Percentiles rank a stretch among this genome's conserved stretches.
Conservation (phyloP, 2,797 vertebrate genomes). For the Acrossocheilus fasciatus region DNA sequence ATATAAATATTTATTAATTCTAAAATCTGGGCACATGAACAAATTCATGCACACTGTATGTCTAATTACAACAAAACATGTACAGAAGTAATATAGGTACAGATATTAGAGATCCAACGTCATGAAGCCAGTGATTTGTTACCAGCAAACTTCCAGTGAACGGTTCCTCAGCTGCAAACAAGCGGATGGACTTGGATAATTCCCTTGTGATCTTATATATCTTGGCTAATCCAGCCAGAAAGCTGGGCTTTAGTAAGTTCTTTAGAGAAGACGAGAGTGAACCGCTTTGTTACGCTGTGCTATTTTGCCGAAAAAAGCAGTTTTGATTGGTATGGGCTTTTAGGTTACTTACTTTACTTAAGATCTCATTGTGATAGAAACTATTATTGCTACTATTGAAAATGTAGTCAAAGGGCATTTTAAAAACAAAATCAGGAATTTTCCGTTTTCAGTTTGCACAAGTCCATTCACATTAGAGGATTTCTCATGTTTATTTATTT, state of each 20-base stretch:
- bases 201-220: too few relatives aligned
- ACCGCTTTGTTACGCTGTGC: too few relatives aligned
- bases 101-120: neutral
- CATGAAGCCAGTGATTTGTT: neutral
- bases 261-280: too few relatives aligned
- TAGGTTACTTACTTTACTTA: neutral
- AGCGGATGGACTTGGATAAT: neutral
- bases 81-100: constrained; percentile 19
- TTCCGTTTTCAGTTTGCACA: neutral
- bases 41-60: neutral
- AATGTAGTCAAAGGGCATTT: neutral
- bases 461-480: constrained; percentile 5
- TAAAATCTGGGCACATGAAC: constrained; percentile 18
- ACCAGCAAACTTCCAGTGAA: constrained; percentile 3
- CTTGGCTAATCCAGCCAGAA: too few relatives aligned
- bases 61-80: constrained; percentile 14
- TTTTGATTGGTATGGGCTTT: neutral
- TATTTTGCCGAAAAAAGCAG: too few relatives aligned
- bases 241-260: too few relatives aligned
- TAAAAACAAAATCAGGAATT: neutral
- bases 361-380: neutral
- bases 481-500: neutral
- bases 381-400: neutral
- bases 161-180: neutral
- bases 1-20: constrained; percentile 45